Evolutionary conservation across 2,797 vertebrate genomes (phyloP), one percentile per base, ranked within the genome.

Genomic region (Meriones psammophilus): DNA sequence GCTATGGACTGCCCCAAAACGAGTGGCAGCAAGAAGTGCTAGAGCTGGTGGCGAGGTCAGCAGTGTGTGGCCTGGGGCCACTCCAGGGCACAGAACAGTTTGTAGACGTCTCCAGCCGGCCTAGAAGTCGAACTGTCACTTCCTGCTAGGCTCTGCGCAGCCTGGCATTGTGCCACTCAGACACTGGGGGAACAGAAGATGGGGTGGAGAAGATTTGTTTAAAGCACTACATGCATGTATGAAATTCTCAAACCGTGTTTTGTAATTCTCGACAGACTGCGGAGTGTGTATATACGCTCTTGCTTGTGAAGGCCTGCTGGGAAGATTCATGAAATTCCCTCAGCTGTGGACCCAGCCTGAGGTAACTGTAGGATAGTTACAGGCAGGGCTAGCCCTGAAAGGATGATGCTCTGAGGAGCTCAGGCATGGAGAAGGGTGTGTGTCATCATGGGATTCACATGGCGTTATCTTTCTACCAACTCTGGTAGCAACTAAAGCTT

Each of bases 191-290:
- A 58, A 58, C 22, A 60, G 24, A 39, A 7, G 26, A 42, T 2
- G 60, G 26, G 9, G 13, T 33, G 13, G 33, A 33, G 20, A 69
- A 46, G 6, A 4, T 54, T 86, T 69, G 46, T n/a, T 26, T 71
- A 71, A 86, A 86, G 71, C 42, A 33, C n/a, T 86, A 56, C 17
- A 36, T 71, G 46, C 46, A n/a, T 14, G 20, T 69, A 71, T 18
- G 22, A 36, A 56, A 86, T 56, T 56, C 64, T 54, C 20, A 54
- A 86, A n/a, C 66, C 69, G 14, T 68, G 26, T 46, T 84, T 46
- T 66, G 2, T 7, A 64, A 30, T 64, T 84, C 60, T 66, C 28
- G 20, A 36, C 20, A 98, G 98, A 95, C 96, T 99, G 94, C 98
- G 97, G 98, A 86, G 80, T 73, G 80, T 79, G n/a, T 95, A 88